These are phyloP conservation scores for Cheirogaleus medius DNA, from an alignment of 2,113 vertebrate genomes.

Conservation along the genomic window DNA sequence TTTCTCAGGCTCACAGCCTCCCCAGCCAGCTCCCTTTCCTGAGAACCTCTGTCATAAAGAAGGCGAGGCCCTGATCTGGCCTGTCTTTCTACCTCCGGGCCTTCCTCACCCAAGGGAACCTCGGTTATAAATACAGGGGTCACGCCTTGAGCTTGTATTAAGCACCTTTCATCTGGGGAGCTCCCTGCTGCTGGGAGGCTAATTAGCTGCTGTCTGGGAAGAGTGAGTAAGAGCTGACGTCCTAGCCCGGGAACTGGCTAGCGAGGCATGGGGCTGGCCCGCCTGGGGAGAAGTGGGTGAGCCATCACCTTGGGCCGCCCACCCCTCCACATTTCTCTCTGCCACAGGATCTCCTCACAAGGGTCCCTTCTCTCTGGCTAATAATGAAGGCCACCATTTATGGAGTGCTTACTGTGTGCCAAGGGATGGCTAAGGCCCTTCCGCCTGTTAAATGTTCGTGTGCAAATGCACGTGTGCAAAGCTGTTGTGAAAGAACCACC, in stretches of 20 bases:
- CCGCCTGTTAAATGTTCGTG: neutral
- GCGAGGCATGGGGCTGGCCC: neutral
- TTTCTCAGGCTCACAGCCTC: slow-evolving; percentile 49
- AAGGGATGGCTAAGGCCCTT: neutral
- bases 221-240: slow-evolving; percentile 55
- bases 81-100: slow-evolving; percentile 56
- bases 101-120: slow-evolving; percentile 66
- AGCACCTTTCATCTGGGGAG: slow-evolving; percentile 75
- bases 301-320: neutral
- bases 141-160: slow-evolving; percentile 46
- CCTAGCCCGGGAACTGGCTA: neutral
- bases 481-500: neutral
- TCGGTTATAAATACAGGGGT: slow-evolving; percentile 68
- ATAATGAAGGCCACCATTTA: neutral
- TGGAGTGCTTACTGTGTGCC: neutral
- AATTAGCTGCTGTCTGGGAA: slow-evolving; percentile 69
- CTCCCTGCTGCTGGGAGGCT: slow-evolving; percentile 45
- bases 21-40: slow-evolving; percentile 55
- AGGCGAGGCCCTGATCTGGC: slow-evolving; percentile 61
- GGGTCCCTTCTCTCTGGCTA: neutral
- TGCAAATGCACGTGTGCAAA: neutral
- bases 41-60: slow-evolving; percentile 77
- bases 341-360: neutral
- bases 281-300: neutral
- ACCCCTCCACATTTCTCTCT: neutral